These are phyloP conservation scores for Sylvia atricapilla DNA, from an alignment of 2,113 vertebrate species.

Conservation along the genomic window DNA sequence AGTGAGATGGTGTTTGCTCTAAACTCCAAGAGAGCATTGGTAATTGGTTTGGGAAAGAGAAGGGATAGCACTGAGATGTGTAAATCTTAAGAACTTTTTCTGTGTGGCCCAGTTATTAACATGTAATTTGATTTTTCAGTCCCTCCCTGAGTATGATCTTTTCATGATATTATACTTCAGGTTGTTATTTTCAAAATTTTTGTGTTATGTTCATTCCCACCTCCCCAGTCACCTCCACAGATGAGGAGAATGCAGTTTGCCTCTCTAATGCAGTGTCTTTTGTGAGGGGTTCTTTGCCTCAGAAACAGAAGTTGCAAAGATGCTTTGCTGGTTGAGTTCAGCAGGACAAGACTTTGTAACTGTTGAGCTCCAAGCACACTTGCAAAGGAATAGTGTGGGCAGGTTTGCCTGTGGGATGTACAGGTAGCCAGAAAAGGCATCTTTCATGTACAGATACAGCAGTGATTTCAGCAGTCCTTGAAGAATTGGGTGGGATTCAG, in stretches of 20 bases:
- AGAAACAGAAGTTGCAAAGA: background rate
- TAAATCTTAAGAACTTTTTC: background rate
- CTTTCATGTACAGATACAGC: accelerated
- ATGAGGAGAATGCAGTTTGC: background rate
- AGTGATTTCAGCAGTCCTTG: background rate
- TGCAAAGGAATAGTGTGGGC: background rate
- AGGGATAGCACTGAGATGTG: background rate
- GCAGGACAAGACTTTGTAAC: background rate
- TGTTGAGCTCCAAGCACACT: background rate
- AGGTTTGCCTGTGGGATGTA: background rate
- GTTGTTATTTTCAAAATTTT: background rate
- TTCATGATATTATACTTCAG: background rate
- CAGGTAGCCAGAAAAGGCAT: background rate
- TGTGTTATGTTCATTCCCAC: background rate
- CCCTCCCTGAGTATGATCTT: background rate
- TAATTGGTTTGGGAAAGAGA: background rate
- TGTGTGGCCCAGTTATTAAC: background rate
- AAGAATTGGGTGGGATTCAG: background rate
- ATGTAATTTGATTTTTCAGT: background rate
- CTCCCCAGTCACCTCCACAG: background rate
- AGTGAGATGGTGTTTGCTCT: background rate
- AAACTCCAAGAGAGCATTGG: background rate
- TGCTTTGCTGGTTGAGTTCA: background rate
- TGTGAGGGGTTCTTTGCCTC: background rate
- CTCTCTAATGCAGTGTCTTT: background rate